Evolutionary conservation across 2,888 invertebrate species (phyloP).

Genomic region (Galeopsomyia nigrocyanea): DNA sequence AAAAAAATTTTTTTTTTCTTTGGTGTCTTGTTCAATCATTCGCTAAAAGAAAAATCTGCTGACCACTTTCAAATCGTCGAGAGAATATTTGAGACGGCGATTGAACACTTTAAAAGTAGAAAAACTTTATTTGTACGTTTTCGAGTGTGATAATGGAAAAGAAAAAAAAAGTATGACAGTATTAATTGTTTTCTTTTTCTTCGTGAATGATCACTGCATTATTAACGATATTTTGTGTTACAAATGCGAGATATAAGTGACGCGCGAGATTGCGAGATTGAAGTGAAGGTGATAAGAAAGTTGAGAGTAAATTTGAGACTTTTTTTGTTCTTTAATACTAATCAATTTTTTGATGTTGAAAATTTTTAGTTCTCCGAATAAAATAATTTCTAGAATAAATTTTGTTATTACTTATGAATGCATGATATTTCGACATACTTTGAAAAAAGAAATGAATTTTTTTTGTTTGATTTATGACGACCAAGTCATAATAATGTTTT

Average conservation of each 20-base stretch:
- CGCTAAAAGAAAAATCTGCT: slow-evolving; percentile 1
- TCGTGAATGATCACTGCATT: slow-evolving; percentile 12
- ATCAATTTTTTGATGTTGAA: slow-evolving; percentile 9
- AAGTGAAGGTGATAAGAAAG: slow-evolving; percentile 13
- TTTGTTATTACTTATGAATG: slow-evolving; percentile 22
- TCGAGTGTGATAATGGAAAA: slow-evolving; percentile 18
- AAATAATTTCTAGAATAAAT: slow-evolving; percentile 33
- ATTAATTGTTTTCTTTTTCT: slow-evolving; percentile 12
- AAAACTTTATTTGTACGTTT: slow-evolving; percentile 13
- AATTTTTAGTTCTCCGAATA: slow-evolving; percentile 37
- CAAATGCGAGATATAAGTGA: slow-evolving; percentile 27
- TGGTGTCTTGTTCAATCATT: neutral
- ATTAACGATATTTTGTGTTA: slow-evolving; percentile 30
- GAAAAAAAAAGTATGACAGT: slow-evolving; percentile 18
- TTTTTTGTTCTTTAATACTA: slow-evolving; percentile 18
- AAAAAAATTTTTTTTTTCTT: neutral
- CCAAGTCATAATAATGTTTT: slow-evolving; percentile 4
- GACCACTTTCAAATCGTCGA: too few species aligned
- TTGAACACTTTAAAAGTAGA: too few species aligned
- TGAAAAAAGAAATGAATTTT: neutral
- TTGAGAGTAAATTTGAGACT: slow-evolving; percentile 2
- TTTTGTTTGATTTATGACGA: slow-evolving; percentile 15
- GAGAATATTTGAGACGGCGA: too few species aligned
- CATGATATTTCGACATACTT: neutral
- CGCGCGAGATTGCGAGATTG: slow-evolving; percentile 18